Conservation (phyloP, 2,113 vertebrate species). For the Solea senegalensis region DNA sequence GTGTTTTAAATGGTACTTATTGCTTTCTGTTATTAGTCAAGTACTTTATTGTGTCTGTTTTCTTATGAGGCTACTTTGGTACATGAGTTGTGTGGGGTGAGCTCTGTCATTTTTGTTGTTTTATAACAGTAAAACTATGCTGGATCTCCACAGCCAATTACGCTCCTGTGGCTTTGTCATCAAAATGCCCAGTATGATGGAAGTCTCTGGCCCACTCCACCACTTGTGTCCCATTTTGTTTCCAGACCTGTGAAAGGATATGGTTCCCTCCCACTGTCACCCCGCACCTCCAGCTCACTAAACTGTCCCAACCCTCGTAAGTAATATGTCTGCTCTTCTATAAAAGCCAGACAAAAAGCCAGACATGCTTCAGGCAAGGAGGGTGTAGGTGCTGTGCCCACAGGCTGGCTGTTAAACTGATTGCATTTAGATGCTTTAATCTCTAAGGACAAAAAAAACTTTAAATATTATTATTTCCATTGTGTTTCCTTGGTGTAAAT, state of each 20-base stretch:
- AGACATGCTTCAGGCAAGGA: slow-evolving; percentile 56
- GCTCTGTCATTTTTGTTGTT: too few species aligned
- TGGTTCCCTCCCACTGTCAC: slow-evolving; percentile 42
- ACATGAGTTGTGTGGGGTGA: too few species aligned
- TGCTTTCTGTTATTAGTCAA: too few species aligned
- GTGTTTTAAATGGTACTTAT: too few species aligned
- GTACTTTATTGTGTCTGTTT: too few species aligned
- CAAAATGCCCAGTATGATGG: slow-evolving; percentile 38
- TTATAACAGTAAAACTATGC: background rate
- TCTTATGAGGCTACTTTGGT: too few species aligned
- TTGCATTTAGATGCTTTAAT: slow-evolving; percentile 20
- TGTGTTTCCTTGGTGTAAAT: slow-evolving; percentile 19
- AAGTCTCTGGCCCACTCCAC: slow-evolving; percentile 24
- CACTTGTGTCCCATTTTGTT: slow-evolving; percentile 53
- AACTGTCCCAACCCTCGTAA: slow-evolving; percentile 55
- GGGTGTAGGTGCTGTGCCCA: slow-evolving; percentile 27
- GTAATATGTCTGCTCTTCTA: slow-evolving; percentile 60
- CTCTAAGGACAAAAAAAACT: slow-evolving; percentile 32
- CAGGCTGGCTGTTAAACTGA: slow-evolving; percentile 32
- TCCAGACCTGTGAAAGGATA: slow-evolving; percentile 78
- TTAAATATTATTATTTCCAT: slow-evolving; percentile 33
- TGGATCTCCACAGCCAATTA: background rate
- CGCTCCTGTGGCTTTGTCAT: background rate
- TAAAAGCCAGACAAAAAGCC: slow-evolving; percentile 64
- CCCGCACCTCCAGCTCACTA: slow-evolving; percentile 64